Conservation (phyloP, 2,888 invertebrate genomes). For the Meganola albula region DNA sequence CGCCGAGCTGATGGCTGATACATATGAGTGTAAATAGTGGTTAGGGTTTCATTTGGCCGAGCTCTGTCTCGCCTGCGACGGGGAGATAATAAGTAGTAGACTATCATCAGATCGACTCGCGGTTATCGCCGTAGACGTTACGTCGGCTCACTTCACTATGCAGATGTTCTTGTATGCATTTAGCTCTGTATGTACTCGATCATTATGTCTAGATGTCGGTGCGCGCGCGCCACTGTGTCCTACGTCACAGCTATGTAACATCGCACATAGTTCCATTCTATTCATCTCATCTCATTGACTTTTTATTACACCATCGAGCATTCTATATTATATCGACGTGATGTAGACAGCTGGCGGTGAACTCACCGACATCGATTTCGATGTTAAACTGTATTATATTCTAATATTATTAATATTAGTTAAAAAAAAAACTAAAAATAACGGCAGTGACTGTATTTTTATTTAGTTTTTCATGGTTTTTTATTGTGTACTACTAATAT, state of each 20-base stretch:
- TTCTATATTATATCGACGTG: too few relatives aligned
- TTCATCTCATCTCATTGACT: not conserved
- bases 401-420: conserved; percentile 31
- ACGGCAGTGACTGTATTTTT: conserved; percentile 36
- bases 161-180: conserved; percentile 36
- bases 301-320: too few relatives aligned
- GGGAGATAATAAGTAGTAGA: conserved; percentile 25
- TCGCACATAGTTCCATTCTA: not conserved
- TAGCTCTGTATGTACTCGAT: conserved; percentile 32
- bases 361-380: conserved; percentile 20
- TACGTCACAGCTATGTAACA: not conserved
- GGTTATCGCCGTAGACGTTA: too few relatives aligned
- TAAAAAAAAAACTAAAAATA: conserved; percentile 32
- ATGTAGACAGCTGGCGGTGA: conserved; percentile 10
- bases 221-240: not conserved
- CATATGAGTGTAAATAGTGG: conserved; percentile 34
- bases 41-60: conserved; percentile 19
- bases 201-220: conserved; percentile 25
- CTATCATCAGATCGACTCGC: too few relatives aligned
- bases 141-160: conserved; percentile 29
- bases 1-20: conserved; percentile 10
- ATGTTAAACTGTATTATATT: conserved; percentile 34
- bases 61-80: conserved; percentile 11
- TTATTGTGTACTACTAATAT: conserved; percentile 25
- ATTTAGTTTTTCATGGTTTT: conserved; percentile 31